Evolutionary conservation across 2,888 invertebrate species (phyloP), one percentile per base, ranked within the genome.

Genomic region (Tolmerus cingulatus): DNA sequence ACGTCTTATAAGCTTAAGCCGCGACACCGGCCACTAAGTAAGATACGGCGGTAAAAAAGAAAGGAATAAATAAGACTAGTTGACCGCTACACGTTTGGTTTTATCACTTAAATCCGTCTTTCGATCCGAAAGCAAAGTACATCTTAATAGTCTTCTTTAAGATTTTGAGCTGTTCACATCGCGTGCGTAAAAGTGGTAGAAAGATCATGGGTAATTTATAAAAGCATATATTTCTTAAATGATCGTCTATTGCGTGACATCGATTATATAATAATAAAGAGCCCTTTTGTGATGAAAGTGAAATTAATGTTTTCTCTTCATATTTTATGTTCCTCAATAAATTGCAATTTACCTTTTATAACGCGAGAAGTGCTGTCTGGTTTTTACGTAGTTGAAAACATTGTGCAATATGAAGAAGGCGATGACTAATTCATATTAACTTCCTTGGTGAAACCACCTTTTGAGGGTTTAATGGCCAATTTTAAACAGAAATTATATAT

Each of bases 111-210:
- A 81, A 55, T 81, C 34, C 30, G 46, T 30, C 55, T 23, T 27
- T 16, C 51, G 81, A 14, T 16, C 55, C 81, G 16, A 40, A 84
- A 19, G 23, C 66, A 30, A 79, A 84, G 46, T 37, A 27, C n/a
- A 66, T 57, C 82, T 84, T 57, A 34, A 23, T 66, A 84, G 82
- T 84, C 14, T 57, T 37, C 82, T 57, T 66, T 0, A 84, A 84
- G 82, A 84, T 19, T 66, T 84, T 46, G 19, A 84, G 14, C 66
- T 27, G 66, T 37, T 84, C 19, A 51, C 40, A 66, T 66, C 82
- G 66, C 37, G 34, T 23, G n/a, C 14, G n/a, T 55, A 12, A 27
- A 12, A 34, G 27, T 55, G 14, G 7, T 30, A 27, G 7, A 51
- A 2, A 81, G 16, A 30, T 81, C 19, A 84, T 84, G 82, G 82